These are phyloP conservation scores for Lepilemur ruficaudatus DNA, from an alignment of 2,797 vertebrate genomes.

Conservation along the genomic window DNA sequence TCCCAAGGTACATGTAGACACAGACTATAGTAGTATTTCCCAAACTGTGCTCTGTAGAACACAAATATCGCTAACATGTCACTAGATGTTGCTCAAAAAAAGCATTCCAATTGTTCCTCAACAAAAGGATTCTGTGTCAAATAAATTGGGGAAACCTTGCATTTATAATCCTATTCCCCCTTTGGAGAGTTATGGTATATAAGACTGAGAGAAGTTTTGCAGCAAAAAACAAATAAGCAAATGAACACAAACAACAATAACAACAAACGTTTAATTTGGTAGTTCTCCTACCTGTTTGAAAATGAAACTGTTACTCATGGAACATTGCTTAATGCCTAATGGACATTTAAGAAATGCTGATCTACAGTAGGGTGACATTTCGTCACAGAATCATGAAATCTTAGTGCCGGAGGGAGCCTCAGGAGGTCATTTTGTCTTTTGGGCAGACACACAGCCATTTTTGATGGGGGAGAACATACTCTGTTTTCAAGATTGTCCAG, in stretches of 20 bases:
- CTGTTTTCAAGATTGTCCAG: background rate
- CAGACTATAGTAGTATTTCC: background rate
- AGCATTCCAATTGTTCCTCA: background rate
- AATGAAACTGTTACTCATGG: background rate
- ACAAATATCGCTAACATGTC: background rate
- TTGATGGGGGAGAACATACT: background rate
- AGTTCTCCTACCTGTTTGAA: background rate
- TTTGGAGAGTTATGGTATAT: background rate
- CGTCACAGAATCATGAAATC: background rate
- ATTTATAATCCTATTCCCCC: background rate
- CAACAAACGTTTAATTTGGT: background rate
- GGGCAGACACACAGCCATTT: background rate
- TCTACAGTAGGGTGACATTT: conserved; percentile 56
- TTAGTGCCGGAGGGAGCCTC: background rate
- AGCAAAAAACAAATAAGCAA: background rate
- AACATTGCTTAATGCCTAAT: background rate
- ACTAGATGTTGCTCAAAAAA: background rate
- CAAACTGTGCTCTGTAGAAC: background rate
- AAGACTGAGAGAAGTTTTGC: background rate
- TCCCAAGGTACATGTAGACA: background rate
- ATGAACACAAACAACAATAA: background rate
- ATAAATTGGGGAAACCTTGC: background rate
- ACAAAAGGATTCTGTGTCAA: background rate
- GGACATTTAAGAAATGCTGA: conserved; percentile 54
- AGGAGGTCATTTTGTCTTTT: background rate